These are phyloP conservation scores for Chaetoderma sp. DNA, from an alignment of 2,888 invertebrate species.

Conservation along the genomic window DNA sequence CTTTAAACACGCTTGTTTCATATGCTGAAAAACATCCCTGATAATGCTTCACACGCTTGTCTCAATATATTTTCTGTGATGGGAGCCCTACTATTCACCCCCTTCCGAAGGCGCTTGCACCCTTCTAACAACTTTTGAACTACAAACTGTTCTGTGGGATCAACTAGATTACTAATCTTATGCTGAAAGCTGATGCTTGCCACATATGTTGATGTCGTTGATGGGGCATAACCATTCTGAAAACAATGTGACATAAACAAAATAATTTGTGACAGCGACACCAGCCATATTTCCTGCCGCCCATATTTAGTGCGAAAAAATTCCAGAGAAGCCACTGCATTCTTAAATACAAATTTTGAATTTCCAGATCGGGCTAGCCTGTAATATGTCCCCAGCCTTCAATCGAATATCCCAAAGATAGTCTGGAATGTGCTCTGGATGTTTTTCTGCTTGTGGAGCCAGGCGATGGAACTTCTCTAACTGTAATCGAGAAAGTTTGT, in stretches of 20 bases:
- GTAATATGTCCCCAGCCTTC: background rate
- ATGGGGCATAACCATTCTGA: background rate
- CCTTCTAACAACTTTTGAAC: background rate
- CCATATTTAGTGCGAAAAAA: background rate
- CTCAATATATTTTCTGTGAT: background rate
- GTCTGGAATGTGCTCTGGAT: background rate
- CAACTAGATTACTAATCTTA: background rate
- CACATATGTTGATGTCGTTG: background rate
- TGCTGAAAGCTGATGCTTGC: background rate
- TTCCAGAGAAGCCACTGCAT: background rate
- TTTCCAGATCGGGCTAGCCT: background rate
- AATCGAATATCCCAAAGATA: background rate
- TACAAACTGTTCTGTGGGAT: background rate
- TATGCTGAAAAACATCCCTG: background rate
- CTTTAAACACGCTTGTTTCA: constrained; percentile 6
- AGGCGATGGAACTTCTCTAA: background rate
- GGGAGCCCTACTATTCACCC: background rate
- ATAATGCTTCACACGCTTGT: background rate
- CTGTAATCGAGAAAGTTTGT: constrained; percentile 8
- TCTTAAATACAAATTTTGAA: background rate
- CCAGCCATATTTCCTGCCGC: background rate
- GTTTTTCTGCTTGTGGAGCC: background rate
- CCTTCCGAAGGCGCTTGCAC: too few relatives aligned
- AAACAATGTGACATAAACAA: background rate
- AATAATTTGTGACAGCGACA: background rate